These are phyloP conservation scores for Phymastichus coffea DNA, from an alignment of 1,140 invertebrate genomes.

Conservation along the genomic window DNA sequence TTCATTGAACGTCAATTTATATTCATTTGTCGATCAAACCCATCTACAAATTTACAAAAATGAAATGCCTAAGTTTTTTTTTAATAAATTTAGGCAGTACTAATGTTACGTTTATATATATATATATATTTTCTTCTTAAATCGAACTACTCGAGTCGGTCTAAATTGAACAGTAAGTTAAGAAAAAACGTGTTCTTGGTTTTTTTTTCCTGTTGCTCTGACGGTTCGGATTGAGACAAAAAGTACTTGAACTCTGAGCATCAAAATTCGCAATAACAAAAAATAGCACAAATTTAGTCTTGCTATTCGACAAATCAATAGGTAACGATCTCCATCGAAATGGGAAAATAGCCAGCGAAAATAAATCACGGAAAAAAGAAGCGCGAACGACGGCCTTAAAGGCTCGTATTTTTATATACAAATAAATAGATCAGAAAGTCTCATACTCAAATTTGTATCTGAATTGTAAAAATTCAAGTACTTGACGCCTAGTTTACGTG, in stretches of 20 bases:
- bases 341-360: no score
- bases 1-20: no score
- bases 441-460: no score
- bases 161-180: background rate
- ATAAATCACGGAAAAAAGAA: no score
- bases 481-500: background rate
- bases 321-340: no score
- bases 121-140: background rate
- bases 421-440: no score
- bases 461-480: conserved; percentile 13
- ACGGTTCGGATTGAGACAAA: background rate
- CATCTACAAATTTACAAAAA: background rate
- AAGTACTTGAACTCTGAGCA: conserved; percentile 6
- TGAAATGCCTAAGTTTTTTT: conserved; percentile 7
- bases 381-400: no score
- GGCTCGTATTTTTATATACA: no score
- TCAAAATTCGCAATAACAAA: no score
- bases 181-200: background rate
- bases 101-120: background rate
- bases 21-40: conserved; percentile 6
- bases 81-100: conserved; percentile 3
- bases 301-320: no score
- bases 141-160: background rate
- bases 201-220: background rate
- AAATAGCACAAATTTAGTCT: no score